A percentile compares a stretch with the other conserved stretches of the same genome.
Conservation (phyloP, 2,113 vertebrate species). For the Prionailurus viverrinus region DNA sequence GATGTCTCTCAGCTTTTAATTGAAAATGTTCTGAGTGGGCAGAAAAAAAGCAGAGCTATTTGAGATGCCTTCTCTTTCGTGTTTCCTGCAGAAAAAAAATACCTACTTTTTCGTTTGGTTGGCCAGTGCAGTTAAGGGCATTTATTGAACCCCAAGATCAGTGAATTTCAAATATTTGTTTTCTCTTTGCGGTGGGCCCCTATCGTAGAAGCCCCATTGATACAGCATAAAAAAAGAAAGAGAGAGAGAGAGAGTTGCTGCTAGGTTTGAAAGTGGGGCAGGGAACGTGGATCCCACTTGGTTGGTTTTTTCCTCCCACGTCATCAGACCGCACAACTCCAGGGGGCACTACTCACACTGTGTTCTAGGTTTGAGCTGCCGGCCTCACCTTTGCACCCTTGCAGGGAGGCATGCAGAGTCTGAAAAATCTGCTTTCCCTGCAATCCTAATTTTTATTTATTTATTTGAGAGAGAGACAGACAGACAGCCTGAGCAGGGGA, state of each 20-base stretch:
- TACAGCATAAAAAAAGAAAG: neutral
- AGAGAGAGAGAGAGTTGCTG: neutral
- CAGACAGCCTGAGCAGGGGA: no score
- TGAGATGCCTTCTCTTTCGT: neutral
- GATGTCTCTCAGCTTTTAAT: neutral
- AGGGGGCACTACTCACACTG: neutral
- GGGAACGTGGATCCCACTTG: no score
- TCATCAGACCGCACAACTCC: neutral
- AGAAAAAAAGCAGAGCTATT: neutral
- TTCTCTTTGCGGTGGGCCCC: neutral
- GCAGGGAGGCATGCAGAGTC: fast-evolving
- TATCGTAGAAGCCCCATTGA: neutral
- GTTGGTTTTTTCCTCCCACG: neutral
- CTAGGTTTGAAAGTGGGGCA: neutral
- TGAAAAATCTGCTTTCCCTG: neutral
- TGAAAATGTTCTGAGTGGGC: conserved; percentile 7
- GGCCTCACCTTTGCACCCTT: neutral
- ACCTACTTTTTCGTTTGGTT: neutral
- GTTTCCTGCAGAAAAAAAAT: neutral
- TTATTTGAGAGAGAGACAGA: no score
- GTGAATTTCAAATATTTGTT: neutral
- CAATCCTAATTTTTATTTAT: neutral
- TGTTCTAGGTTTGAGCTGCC: fast-evolving
- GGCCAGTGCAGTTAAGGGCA: neutral
- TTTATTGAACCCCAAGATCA: neutral